These are phyloP conservation scores for Etia nguti DNA, from an alignment of 2,113 vertebrate genomes.

Conservation along the genomic window DNA sequence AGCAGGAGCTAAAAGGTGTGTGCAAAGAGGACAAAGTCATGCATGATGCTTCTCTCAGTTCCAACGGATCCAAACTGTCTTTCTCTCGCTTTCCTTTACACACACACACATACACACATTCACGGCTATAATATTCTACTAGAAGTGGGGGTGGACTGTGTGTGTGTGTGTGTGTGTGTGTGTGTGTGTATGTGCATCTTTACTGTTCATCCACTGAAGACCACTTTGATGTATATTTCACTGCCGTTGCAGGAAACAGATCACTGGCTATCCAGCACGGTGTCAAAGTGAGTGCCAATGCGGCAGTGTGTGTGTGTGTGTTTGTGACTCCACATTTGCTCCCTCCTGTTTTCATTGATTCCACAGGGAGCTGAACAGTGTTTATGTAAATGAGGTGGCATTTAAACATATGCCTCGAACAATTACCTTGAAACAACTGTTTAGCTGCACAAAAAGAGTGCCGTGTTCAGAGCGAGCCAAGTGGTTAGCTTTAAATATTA, in stretches of 20 bases:
- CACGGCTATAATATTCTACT: not conserved
- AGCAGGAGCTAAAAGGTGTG: not conserved
- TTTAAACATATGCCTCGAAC: conserved; percentile 61
- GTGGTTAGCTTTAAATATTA: conserved; percentile 32
- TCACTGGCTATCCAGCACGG: not conserved
- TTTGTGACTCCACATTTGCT: not conserved
- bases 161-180: not conserved
- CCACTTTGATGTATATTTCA: conserved; percentile 64
- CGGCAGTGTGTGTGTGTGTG: not conserved
- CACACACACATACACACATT: not conserved
- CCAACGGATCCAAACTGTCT: not conserved
- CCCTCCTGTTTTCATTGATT: conserved; percentile 47
- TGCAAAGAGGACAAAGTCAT: not conserved
- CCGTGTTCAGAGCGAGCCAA: not conserved
- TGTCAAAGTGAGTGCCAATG: conserved; percentile 42
- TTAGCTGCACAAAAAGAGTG: conserved; percentile 39
- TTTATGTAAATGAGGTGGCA: conserved; percentile 67
- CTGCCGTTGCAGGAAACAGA: conserved; percentile 41
- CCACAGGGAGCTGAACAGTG: conserved; percentile 53
- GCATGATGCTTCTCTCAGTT: not conserved
- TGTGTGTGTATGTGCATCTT: not conserved
- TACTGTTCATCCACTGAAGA: conserved; percentile 19
- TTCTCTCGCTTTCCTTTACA: not conserved
- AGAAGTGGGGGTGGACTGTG: not conserved
- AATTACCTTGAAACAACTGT: conserved; percentile 60